A percentile compares a stretch with the other conserved stretches of the same genome.
Conservation (phyloP, 2,113 vertebrate genomes). For the Pituophis catenifer region DNA sequence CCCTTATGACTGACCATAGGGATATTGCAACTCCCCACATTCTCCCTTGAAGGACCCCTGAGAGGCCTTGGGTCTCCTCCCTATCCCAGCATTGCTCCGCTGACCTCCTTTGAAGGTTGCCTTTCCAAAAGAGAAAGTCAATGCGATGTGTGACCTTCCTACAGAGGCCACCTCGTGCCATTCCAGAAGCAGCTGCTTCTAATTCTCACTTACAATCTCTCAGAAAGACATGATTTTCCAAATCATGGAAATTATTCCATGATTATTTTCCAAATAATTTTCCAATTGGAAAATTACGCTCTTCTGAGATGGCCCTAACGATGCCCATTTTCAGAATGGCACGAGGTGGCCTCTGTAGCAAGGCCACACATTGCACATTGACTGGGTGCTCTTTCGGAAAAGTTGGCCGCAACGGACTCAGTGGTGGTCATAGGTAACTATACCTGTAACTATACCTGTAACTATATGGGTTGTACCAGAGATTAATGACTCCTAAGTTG, state of each 20-base stretch:
- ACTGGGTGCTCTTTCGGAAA: background rate
- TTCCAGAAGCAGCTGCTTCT: background rate
- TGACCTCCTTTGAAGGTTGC: background rate
- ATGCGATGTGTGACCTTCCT: background rate
- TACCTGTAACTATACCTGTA: background rate
- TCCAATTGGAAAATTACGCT: background rate
- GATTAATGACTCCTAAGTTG: background rate
- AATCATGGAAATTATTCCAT: no score
- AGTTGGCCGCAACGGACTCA: background rate
- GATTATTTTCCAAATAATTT: background rate
- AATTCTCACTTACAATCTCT: background rate
- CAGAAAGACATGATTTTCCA: background rate
- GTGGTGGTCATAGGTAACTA: background rate
- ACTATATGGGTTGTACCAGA: background rate
- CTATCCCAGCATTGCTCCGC: background rate
- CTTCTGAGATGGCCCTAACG: background rate
- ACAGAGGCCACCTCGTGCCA: background rate
- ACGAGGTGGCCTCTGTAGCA: background rate
- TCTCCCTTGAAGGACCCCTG: background rate
- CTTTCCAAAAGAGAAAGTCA: background rate
- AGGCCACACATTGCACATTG: background rate
- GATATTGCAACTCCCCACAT: background rate
- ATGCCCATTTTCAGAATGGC: background rate
- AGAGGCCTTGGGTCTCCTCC: background rate
- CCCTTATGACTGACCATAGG: background rate